phyloP scores from a whole-genome alignment of 2,113 vertebrate genomes.

The Bufo bufo region DNA sequence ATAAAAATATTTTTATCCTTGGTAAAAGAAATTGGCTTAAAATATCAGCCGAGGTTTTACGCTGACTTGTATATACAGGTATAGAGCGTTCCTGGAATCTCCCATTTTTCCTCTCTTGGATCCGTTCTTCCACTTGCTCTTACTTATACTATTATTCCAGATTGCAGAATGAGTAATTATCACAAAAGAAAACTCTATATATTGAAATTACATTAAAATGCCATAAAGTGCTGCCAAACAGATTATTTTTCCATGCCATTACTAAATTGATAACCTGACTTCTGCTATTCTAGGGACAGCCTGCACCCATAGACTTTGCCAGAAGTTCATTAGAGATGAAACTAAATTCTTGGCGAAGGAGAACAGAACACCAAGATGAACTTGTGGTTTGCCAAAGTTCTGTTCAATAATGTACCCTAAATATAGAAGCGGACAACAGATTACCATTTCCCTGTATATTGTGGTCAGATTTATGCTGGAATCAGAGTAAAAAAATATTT shows the following conservation, averaged over 20 bases:
- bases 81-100: background rate
- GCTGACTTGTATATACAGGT: background rate
- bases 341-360: constrained; percentile 22
- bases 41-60: background rate
- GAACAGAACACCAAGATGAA: background rate
- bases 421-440: constrained; percentile 23
- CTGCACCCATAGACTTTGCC: constrained; percentile 23
- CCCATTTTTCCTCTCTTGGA: background rate
- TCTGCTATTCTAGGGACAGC: background rate
- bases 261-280: constrained; percentile 53
- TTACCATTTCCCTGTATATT: background rate
- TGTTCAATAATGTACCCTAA: constrained; percentile 14
- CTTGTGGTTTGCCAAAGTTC: background rate
- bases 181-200: constrained; percentile 8
- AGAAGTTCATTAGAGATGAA: constrained; percentile 53
- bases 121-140: background rate
- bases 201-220: constrained; percentile 36
- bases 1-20: background rate
- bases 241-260: constrained; percentile 19
- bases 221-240: background rate
- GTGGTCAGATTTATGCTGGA: background rate
- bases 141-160: background rate
- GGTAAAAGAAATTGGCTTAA: background rate
- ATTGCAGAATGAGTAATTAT: constrained; percentile 2
- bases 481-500: background rate